Evolutionary conservation across 2,113 vertebrate genomes (phyloP).

Genomic region (Carassius carassius): DNA sequence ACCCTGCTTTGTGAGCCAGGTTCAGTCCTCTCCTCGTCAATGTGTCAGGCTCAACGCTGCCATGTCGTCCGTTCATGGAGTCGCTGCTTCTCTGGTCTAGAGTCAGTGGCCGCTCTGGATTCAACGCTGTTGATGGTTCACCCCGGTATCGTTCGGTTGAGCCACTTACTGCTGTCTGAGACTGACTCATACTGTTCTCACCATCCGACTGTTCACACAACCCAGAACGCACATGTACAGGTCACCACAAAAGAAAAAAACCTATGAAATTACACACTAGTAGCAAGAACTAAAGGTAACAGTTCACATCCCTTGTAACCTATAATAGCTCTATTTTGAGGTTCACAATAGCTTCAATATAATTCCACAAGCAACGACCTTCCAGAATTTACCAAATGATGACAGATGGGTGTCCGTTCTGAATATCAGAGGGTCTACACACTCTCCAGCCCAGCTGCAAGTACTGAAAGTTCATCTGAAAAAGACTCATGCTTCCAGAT

Average conservation of each 20-base stretch:
- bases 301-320: neutral
- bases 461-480: neutral
- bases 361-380: neutral
- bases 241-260: constrained; percentile 27
- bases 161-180: constrained; percentile 55
- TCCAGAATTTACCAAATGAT: neutral
- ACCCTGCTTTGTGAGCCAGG: constrained; percentile 78
- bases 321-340: neutral
- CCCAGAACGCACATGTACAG: constrained; percentile 26
- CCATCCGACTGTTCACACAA: constrained; percentile 71
- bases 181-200: constrained; percentile 57
- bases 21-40: constrained; percentile 75
- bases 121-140: neutral
- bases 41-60: constrained; percentile 67
- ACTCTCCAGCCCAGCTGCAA: neutral
- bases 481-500: neutral
- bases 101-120: constrained; percentile 41
- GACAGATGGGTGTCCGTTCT: constrained; percentile 19
- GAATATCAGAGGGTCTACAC: neutral
- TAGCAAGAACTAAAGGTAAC: neutral
- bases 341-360: neutral
- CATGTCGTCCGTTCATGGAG: constrained; percentile 55
- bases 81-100: constrained; percentile 50
- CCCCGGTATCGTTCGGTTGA: neutral
- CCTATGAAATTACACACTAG: neutral